Conservation (phyloP, 2,888 invertebrate species). For the Phoenoteleia sp. region DNA sequence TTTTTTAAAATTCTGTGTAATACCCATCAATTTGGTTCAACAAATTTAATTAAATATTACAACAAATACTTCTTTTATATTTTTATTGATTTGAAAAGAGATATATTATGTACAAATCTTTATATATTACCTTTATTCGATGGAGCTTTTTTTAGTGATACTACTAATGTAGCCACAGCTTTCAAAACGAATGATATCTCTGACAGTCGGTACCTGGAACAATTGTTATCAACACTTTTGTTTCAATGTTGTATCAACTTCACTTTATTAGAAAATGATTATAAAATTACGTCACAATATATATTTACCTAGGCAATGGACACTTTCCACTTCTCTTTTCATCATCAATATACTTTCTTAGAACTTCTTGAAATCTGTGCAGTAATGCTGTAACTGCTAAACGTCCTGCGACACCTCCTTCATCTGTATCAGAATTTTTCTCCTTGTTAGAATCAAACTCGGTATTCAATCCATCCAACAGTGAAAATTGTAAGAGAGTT, state of each 20-base stretch:
- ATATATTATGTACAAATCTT: too few species aligned
- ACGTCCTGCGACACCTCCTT: constrained; percentile 90
- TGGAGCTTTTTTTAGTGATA: constrained; percentile 97
- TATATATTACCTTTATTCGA: constrained; percentile 91
- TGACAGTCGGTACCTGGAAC: constrained; percentile 94
- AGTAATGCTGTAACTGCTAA: constrained; percentile 97
- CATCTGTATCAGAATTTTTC: constrained; percentile 84
- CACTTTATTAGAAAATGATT: too few species aligned
- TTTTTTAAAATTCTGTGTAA: too few species aligned
- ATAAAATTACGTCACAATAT: background rate
- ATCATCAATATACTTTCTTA: constrained; percentile 95
- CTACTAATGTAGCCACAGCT: constrained; percentile 96
- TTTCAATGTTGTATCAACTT: constrained; percentile 11
- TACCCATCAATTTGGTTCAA: too few species aligned
- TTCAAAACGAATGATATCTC: constrained; percentile 98
- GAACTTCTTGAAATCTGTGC: constrained; percentile 97
- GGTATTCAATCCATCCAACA: constrained; percentile 90
- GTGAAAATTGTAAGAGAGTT: constrained; percentile 97
- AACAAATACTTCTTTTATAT: background rate
- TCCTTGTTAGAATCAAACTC: constrained; percentile 80
- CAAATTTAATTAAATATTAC: background rate
- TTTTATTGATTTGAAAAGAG: too few species aligned
- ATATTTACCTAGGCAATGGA: constrained; percentile 91
- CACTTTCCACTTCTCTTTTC: constrained; percentile 94
- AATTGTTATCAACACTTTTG: constrained; percentile 60